Base-by-base conservation (phyloP, 2,888 invertebrate species). In the Platycheirus rosarum region DNA sequence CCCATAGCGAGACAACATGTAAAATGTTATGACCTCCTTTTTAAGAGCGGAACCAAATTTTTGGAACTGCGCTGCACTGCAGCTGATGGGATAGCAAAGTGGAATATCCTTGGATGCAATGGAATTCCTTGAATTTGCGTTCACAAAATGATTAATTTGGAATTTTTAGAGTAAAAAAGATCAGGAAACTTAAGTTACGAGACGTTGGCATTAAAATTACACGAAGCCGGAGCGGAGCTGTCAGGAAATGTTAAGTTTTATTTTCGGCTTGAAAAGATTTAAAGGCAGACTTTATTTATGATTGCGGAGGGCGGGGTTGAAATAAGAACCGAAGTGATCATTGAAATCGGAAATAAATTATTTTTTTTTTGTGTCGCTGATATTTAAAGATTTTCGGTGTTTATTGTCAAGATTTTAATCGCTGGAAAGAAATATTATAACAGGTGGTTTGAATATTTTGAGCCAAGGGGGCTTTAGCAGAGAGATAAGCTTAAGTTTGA, bases 1-100 rank as follows among this genome's bases (percentile, higher is more conserved):
- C 14, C 55, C 8, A 4, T 26, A 7, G 29, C 5, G 26, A 37
- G 13, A 37, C 14, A 26, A 55, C 40, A 32, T 63, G 76, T 42
- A 48, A 55, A 76, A 66, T 60, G 65, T 57, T 71, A 37, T 77
- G 77, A 77, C 77, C 77, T 77, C 77, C 57, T 77, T 77, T 77
- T 71, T 23, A 8, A 57, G 26, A 51, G 76, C 23, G 44, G 65
- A 66, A 51, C 40, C 9, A 37, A 20, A n/a, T n/a, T n/a, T 18
- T 35, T 18, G 46, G 7, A 7, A 13, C 11, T 14, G 13, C 20
- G 2, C 32, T 16, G 42, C n/a, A n/a, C n/a, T n/a, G n/a, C n/a
- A n/a, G n/a, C n/a, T 42, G 53, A 13, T 11, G 16, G 23, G 14
- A 16, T 3, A 16, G 7, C 23, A 32, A 32, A 32, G 29, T 32